Base-by-base conservation (phyloP, 2,113 vertebrate genomes). In the Ranitomeya variabilis region DNA sequence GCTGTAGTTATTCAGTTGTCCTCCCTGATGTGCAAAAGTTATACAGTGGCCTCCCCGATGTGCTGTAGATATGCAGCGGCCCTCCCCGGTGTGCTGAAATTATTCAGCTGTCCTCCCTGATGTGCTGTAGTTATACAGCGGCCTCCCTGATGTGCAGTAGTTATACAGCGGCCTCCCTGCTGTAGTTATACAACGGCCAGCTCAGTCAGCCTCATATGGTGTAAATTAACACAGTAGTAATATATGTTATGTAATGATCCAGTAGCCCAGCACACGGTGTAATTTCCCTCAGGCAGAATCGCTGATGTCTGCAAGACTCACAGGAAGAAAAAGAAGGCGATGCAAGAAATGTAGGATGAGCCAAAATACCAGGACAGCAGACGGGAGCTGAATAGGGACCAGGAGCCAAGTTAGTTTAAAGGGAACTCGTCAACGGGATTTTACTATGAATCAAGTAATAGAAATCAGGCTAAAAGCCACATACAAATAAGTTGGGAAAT, bases 241-340 rank as follows among this genome's bases (percentile, higher is more conserved):
- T 77, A 62, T 79, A 64, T 55, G 60, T 86, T 86, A 64, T 86
- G 23, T 64, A 74, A 60, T 80, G 45, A 77, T n/a, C 52, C 59
- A 76, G 15, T 57, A 16, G 15, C 66, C 15, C 15, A 14, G 9
- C 59, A 79, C 74, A 55, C 0, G 26, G n/a, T 51, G 15, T 3
- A 16, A 21, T 21, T 15, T 23, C 37, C 18, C 62, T 18, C 31
- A n/a, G 60, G 60, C 10, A 3, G 37, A 1, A 11, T 37, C 67
- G 81, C 62, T 83, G 81, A 83, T 59, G 79, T 81, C 3, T 31
- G 79, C 79, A 62, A 62, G 79, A 80, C 10, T 64, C 26, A 64
- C 55, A 51, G 59, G 31, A 55, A 31, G 13, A 12, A 57, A 64
- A 37, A 67, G 80, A 66, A 6, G 19, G 15, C 16, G 37, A 45